phyloP scores from a whole-genome alignment of 35 echinoderm and acorn worm genomes.

The Chiridota heheva region DNA sequence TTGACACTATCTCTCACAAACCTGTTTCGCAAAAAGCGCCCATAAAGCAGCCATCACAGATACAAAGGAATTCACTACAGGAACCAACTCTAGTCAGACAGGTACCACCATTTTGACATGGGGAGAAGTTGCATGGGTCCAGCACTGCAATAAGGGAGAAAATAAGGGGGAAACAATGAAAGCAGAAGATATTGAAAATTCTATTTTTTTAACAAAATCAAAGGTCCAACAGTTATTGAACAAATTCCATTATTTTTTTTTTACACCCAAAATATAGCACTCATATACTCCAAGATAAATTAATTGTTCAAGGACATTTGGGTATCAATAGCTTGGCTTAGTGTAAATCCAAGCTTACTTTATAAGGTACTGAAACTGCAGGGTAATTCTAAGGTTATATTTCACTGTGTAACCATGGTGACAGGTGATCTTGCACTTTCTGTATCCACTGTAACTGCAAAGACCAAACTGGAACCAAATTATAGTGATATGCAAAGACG shows the following conservation, averaged over 20 bases:
- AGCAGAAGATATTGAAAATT: background rate
- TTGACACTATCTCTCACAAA: conserved; percentile 1
- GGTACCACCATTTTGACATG: conserved; percentile 69
- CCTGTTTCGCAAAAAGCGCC: conserved; percentile 57
- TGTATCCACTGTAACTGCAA: too few relatives aligned
- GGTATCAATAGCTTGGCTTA: too few relatives aligned
- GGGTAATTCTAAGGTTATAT: too few relatives aligned
- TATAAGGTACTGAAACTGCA: too few relatives aligned
- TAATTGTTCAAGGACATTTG: too few relatives aligned
- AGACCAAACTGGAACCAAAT: too few relatives aligned
- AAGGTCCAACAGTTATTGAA: background rate
- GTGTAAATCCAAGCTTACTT: too few relatives aligned
- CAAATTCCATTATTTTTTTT: background rate
- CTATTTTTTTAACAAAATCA: background rate
- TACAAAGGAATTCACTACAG: conserved; percentile 51
- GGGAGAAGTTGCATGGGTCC: conserved; percentile 53
- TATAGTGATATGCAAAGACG: too few relatives aligned
- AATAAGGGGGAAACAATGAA: background rate
- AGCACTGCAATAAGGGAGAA: conserved; percentile 41
- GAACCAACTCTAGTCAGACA: conserved; percentile 26
- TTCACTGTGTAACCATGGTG: too few relatives aligned
- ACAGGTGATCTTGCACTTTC: too few relatives aligned
- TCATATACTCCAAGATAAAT: too few relatives aligned
- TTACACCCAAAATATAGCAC: background rate
- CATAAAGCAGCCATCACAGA: conserved; percentile 55